Evolutionary conservation across 2,888 invertebrate genomes (phyloP), one percentile per base, ranked within the genome.

Genomic region (Polyommatus iphigenia): DNA sequence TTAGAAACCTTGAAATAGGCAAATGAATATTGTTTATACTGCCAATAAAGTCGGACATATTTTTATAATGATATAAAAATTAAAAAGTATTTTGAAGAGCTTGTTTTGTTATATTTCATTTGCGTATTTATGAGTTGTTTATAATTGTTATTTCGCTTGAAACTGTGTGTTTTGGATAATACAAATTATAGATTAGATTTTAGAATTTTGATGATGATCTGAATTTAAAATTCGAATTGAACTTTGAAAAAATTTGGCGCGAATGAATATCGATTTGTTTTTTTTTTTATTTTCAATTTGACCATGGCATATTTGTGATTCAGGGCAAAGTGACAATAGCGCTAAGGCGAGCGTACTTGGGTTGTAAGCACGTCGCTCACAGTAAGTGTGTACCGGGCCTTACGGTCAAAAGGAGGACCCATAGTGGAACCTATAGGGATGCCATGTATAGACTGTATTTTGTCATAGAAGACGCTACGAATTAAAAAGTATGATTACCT

Each of bases 311-410:
- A 82, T 78, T 81, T 84, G 83, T 83, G 81, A 82, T 85, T 89
- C 93, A 94, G 94, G 94, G 94, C 87, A 94, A 91, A 92, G 92
- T 94, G 91, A 92, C 92, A 86, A 89, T 88, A 85, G 94, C 94
- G 86, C 90, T 94, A 84, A 91, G 94, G 89, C 90, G 93, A 85
- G 94, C 93, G 82, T 94, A 94, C 91, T 94, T 94, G 90, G 91
- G 93, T 93, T 94, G 93, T 94, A 94, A 94, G 91, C 90, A 89
- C 88, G 90, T 92, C 87, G 94, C 94, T 87, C 94, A 93, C 94
- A 94, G 94, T 94, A 94, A 94, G 94, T 94, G 87, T 87, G 90
- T 93, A 93, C 29, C 67, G 93, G 77, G 36, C 59, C 15, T 20
- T 50, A 46, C 24, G 59, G 59, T 54, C 77, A 54, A 73, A 24